Evolutionary conservation across 2,888 invertebrate genomes (phyloP), one percentile per base, ranked within the genome.

Genomic region (Epicampocera succincta): DNA sequence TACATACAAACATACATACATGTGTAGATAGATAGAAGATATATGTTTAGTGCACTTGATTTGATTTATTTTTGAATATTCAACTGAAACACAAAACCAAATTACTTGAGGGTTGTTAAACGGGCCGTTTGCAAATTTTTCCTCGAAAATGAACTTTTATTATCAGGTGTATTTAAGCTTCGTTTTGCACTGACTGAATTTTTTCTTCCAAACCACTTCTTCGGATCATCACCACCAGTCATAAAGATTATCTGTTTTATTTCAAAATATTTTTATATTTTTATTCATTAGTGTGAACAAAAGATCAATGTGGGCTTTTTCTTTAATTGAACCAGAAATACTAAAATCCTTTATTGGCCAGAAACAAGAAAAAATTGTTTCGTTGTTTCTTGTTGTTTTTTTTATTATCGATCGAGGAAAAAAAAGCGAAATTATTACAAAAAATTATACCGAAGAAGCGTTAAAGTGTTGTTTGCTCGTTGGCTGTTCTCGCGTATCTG

Each of bases 401-500:
- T 63, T 19, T 48, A 50, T 25, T 40, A 29, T 48, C 13, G 33
- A 3, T 58, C 42, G 48, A 9, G 8, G 8, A 33, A 9, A 58
- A 33, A 38, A 19, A 29, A 63, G 52, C 63, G 63, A 72, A 40
- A 21, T 65, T 33, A 33, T 71, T 50, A 17, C 11, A 1, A 60
- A 50, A 48, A 56, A 40, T 25, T 12, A n/a, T 52, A n/a, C 17
- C 33, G 38, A 65, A 79, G 76, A 73, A 72, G 69, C 84, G 84
- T 73, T 75, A 75, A 60, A 78, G 80, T 74, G 85, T 84, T 85
- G 85, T 83, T 84, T 69, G 66, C 87, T 73, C 86, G 85, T 79
- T 83, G 85, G 76, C 83, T 66, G 86, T 87, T 87, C 86, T 87
- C 84, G 84, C 81, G 85, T 86, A 76, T 87, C 85, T 88, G 87